A percentile compares a stretch with the other conserved stretches of the same genome.
phyloP scores from a whole-genome alignment of 2,797 vertebrate species.

The Pseudochirops cupreus region DNA sequence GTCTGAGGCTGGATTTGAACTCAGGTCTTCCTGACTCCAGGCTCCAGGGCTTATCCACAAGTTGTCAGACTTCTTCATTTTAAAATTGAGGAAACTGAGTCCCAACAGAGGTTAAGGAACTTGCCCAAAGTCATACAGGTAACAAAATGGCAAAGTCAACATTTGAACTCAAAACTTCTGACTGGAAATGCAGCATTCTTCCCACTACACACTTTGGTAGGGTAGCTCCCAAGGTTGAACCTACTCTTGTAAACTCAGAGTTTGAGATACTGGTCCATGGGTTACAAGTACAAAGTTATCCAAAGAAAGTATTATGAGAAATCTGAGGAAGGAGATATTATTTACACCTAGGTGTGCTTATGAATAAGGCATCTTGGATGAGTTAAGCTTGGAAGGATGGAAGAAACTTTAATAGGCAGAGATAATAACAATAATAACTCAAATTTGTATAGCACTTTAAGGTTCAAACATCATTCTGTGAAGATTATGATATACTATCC shows the following conservation, averaged over 20 bases:
- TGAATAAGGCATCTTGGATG: not conserved
- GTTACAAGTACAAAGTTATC: not conserved
- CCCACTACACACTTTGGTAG: not conserved
- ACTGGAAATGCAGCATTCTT: not conserved
- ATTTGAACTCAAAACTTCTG: not conserved
- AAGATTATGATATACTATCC: not conserved
- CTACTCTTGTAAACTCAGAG: not conserved
- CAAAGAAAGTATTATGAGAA: not conserved
- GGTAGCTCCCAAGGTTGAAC: not conserved
- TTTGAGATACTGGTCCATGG: not conserved
- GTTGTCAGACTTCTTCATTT: not conserved
- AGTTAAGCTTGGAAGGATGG: not conserved
- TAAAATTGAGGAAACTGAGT: not conserved
- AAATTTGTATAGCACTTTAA: not conserved
- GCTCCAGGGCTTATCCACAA: not conserved
- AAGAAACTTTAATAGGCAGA: not conserved
- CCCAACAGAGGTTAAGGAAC: not conserved
- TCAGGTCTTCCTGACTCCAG: not conserved
- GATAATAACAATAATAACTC: not conserved
- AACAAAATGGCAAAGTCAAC: not conserved
- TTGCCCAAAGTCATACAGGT: not conserved
- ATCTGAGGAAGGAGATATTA: not conserved
- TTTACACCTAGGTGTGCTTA: not conserved
- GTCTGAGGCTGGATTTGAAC: not conserved
- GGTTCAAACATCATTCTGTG: not conserved